These are phyloP conservation scores for Apaloderma vittatum DNA, from an alignment of 2,113 vertebrate species.

Conservation along the genomic window DNA sequence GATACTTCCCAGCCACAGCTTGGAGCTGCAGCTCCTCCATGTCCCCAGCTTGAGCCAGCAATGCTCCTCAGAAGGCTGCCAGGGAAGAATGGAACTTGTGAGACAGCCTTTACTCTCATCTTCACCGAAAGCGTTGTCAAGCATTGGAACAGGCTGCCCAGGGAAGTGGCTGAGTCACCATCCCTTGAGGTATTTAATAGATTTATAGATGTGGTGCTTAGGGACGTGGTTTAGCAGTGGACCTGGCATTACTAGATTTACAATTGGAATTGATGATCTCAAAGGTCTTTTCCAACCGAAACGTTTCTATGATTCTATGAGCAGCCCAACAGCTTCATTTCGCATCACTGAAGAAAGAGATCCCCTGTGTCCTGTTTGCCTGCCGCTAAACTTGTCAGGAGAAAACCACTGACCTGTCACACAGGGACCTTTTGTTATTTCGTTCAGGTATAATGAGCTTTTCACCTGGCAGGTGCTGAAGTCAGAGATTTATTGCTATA, in stretches of 20 bases:
- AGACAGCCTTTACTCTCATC: not conserved
- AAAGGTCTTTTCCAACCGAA: too few relatives aligned
- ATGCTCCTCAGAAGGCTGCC: not conserved
- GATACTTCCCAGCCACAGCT: not conserved
- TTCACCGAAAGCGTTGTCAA: too few relatives aligned
- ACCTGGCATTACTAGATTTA: too few relatives aligned
- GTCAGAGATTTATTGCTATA: not conserved
- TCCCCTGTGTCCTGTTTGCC: not conserved
- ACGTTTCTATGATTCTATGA: not conserved
- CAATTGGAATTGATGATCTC: not conserved
- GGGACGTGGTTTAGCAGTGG: too few relatives aligned
- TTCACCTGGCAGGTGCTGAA: not conserved
- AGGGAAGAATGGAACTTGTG: not conserved
- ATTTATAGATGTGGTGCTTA: too few relatives aligned
- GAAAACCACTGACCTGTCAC: not conserved
- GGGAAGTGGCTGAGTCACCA: too few relatives aligned
- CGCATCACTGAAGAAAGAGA: accelerated
- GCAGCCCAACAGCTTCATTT: not conserved
- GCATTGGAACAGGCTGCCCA: too few relatives aligned
- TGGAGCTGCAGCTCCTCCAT: accelerated
- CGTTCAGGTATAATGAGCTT: not conserved
- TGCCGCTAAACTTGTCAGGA: not conserved
- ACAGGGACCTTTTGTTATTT: not conserved
- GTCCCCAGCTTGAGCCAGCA: not conserved
- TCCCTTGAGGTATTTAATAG: too few relatives aligned